A percentile compares a stretch with the other conserved stretches of the same genome.
These are phyloP conservation scores for Drosophila kanekoi DNA, from an alignment of 2,888 invertebrate genomes.

Conservation along the genomic window DNA sequence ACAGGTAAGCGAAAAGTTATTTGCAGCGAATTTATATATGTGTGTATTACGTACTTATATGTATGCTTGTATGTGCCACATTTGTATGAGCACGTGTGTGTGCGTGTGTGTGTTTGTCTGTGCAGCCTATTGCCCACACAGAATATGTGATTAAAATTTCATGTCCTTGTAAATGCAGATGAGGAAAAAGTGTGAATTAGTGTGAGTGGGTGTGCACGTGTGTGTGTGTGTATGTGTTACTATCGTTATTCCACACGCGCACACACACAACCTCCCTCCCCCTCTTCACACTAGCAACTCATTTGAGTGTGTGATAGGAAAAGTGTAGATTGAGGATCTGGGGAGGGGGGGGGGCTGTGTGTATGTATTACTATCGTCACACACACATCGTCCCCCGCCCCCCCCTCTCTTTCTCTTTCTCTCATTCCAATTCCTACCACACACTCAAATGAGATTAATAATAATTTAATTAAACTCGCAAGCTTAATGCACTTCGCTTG, in stretches of 20 bases:
- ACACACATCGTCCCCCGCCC: too few relatives aligned
- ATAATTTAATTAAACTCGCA: constrained; percentile 78
- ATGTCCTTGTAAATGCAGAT: constrained; percentile 49
- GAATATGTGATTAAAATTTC: constrained; percentile 59
- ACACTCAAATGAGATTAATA: constrained; percentile 75
- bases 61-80: neutral
- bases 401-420: too few relatives aligned
- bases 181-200: constrained; percentile 28
- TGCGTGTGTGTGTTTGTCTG: constrained; percentile 5
- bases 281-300: too few relatives aligned
- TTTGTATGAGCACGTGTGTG: neutral
- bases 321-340: too few relatives aligned
- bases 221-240: constrained; percentile 19
- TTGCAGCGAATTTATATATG: constrained; percentile 10
- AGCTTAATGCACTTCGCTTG: constrained; percentile 78
- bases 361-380: too few relatives aligned
- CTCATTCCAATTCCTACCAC: neutral
- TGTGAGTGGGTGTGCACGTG: constrained; percentile 13
- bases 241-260: constrained; percentile 7
- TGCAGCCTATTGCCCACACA: constrained; percentile 17
- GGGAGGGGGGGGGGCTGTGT: too few relatives aligned
- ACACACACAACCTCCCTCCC: neutral
- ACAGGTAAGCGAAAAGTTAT: constrained; percentile 9
- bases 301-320: too few relatives aligned
- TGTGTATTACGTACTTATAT: constrained; percentile 5